Conservation (phyloP, 2,113 vertebrate genomes). For the Phyllostomus discolor region DNA sequence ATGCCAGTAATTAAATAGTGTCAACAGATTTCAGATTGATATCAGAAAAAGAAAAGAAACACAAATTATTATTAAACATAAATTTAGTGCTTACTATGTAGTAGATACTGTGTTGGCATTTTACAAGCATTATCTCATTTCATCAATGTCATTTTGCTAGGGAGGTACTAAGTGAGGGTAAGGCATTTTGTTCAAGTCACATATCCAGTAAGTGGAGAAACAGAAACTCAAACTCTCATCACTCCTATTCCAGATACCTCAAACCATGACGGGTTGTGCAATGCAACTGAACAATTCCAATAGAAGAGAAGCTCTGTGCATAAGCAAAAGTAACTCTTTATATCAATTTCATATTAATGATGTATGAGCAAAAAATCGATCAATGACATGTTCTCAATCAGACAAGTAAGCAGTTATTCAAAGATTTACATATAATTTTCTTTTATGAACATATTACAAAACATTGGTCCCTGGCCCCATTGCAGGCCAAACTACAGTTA, state of each 20-base stretch:
- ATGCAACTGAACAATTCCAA: not conserved
- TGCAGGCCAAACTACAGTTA: not conserved
- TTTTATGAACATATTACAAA: not conserved
- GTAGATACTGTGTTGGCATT: not conserved
- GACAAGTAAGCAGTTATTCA: not conserved
- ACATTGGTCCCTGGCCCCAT: not conserved
- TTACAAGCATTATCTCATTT: not conserved
- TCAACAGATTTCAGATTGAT: not conserved
- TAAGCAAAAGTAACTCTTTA: not conserved
- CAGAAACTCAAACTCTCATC: not conserved
- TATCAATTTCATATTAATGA: not conserved
- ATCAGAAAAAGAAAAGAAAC: not conserved
- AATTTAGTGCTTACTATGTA: not conserved
- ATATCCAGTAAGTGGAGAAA: not conserved
- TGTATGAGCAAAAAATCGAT: not conserved
- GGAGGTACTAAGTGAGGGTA: not conserved
- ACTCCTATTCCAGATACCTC: not conserved
- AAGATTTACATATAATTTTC: not conserved
- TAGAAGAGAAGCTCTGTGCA: not conserved
- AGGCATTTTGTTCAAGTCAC: not conserved
- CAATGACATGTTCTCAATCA: not conserved
- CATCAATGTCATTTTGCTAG: not conserved
- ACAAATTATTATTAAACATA: not conserved
- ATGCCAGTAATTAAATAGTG: not conserved
- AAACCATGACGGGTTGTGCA: not conserved